phyloP scores from a whole-genome alignment of 1,140 invertebrate genomes.

The Rhagoletis zephyria region DNA sequence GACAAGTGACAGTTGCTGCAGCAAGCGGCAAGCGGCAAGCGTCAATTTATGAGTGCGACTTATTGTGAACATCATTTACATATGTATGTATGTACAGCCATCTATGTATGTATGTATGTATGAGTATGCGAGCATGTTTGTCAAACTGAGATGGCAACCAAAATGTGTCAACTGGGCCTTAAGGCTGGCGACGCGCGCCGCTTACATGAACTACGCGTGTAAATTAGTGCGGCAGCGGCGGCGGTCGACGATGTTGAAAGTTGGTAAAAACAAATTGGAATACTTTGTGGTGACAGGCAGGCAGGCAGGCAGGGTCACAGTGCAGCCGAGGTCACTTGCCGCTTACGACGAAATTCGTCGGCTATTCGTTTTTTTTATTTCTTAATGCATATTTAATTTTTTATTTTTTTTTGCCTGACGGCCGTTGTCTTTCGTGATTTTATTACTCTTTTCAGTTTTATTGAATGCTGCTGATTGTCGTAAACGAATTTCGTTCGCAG shows the following conservation, averaged over 20 bases:
- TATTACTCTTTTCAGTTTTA: not conserved
- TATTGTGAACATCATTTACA: constrained; percentile 1
- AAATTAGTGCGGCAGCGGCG: not conserved
- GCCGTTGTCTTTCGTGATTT: not conserved
- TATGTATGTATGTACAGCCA: not conserved
- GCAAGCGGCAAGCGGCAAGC: not conserved
- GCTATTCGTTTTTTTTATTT: too few relatives aligned
- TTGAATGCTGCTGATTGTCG: constrained; percentile 44
- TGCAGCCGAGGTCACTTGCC: not conserved
- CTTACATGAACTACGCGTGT: not conserved
- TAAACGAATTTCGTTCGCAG: constrained; percentile 40
- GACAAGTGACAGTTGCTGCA: constrained; percentile 6
- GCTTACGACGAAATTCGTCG: not conserved
- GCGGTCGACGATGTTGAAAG: not conserved
- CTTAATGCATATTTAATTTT: too few relatives aligned
- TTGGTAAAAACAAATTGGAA: not conserved
- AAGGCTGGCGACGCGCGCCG: not conserved
- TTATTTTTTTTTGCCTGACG: too few relatives aligned
- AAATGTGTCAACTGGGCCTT: not conserved
- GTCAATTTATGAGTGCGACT: constrained; percentile 9
- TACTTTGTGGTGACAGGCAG: not conserved
- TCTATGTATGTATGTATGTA: not conserved
- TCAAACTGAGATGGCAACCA: too few relatives aligned
- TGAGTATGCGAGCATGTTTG: too few relatives aligned
- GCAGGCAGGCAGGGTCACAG: not conserved